A percentile compares a stretch with the other conserved stretches of the same genome.
phyloP scores from a whole-genome alignment of 2,113 vertebrate genomes.

The Elephantulus edwardii region DNA sequence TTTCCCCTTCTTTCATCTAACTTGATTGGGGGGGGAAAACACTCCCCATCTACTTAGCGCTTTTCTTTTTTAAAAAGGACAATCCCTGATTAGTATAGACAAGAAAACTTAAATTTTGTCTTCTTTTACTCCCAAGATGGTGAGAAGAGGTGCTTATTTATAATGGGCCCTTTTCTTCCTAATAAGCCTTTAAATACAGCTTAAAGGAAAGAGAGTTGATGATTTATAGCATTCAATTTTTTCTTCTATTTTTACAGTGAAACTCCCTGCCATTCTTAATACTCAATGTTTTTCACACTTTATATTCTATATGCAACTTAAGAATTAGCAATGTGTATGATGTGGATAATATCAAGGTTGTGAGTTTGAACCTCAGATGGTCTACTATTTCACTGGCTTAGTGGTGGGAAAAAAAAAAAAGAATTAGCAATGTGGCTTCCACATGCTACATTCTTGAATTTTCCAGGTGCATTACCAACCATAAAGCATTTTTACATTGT shows the following conservation, averaged over 20 bases:
- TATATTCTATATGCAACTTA: conserved; percentile 18
- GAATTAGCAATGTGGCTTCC: background rate
- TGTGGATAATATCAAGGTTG: too few species aligned
- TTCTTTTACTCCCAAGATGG: conserved; percentile 22
- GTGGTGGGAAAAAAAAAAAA: too few species aligned
- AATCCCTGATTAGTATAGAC: conserved; percentile 23
- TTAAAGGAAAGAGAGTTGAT: conserved; percentile 20
- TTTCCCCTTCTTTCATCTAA: background rate
- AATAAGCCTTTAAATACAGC: background rate
- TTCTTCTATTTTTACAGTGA: conserved; percentile 36
- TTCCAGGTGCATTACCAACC: background rate
- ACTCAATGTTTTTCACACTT: conserved; percentile 5
- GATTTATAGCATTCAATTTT: background rate
- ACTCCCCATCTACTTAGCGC: background rate
- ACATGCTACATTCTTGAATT: conserved; percentile 3
- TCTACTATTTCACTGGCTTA: too few species aligned
- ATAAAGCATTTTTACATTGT: background rate
- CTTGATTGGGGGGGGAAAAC: background rate
- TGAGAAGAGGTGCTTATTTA: background rate
- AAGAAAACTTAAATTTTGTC: conserved; percentile 30
- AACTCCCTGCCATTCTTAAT: conserved; percentile 1
- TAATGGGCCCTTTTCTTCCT: background rate
- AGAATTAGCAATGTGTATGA: background rate
- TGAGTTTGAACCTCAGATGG: too few species aligned
- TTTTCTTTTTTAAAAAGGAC: background rate